These are phyloP conservation scores for Drosophila imparisetae DNA, from an alignment of 2,888 invertebrate genomes.

Conservation along the genomic window DNA sequence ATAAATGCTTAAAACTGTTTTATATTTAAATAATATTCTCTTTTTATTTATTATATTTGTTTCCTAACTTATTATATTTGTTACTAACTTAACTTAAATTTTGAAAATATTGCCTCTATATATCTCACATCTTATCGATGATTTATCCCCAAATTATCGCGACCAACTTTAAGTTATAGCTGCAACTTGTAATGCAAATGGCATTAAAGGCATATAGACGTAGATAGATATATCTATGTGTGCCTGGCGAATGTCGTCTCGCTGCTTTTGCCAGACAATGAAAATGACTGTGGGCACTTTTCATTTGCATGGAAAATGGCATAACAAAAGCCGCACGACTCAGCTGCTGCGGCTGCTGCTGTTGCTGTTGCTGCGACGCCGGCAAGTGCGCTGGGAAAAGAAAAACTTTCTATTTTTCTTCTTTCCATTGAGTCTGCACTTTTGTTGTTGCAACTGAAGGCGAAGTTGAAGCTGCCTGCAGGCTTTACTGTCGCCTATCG, in stretches of 20 bases:
- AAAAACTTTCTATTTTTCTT: conserved; percentile 67
- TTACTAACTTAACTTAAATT: not conserved
- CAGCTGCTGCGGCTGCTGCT: not conserved
- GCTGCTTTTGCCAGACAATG: conserved; percentile 25
- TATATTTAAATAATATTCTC: not conserved
- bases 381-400: conserved; percentile 62
- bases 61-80: not conserved
- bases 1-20: not conserved
- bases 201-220: not conserved
- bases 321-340: conserved; percentile 58
- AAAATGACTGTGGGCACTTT: conserved; percentile 54
- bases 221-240: not conserved
- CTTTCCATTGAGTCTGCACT: conserved; percentile 14
- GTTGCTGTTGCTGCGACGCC: conserved; percentile 21
- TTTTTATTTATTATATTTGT: not conserved
- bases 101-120: not conserved
- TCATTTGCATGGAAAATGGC: conserved; percentile 72
- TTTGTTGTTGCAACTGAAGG: conserved; percentile 11
- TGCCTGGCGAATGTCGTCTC: conserved; percentile 1
- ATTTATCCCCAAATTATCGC: not conserved
- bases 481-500: conserved; percentile 54
- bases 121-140: not conserved
- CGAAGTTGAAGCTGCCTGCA: conserved; percentile 42
- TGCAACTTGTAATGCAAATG: not conserved
- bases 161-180: not conserved